Base-by-base conservation (phyloP, 2,797 vertebrate species). In the Aphelocoma californica region DNA sequence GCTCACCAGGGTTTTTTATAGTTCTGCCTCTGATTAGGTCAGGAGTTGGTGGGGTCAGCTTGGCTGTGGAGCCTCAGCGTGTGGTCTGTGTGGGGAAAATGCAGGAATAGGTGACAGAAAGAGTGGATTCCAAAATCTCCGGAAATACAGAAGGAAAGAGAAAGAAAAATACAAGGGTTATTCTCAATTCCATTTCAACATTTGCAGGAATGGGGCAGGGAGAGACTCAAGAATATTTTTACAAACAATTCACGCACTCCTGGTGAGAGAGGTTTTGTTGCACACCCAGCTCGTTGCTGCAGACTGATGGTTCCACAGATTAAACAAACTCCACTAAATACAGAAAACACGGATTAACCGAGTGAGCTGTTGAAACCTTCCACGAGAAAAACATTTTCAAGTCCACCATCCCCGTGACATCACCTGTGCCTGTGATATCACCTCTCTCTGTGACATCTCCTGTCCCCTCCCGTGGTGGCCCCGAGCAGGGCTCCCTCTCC, bases 31-130 rank as follows among this genome's bases (percentile, higher is more conserved):
- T 47, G 51, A 2, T 57, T 7, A 47, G 74, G 50, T 42, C 26
- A 24, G 34, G 65, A 34, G 29, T 57, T 38, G 19, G 25, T 5
- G 24, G n/a, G 60, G 54, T 34, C 28, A 14, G 66, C 19, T 26
- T 28, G 36, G 61, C 69, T 23, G 31, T 3, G 45, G 4, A 1
- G 3, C 65, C 26, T 44, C 53, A 9, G n/a, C 5, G 3, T 1
- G 3, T 1, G 3, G 36, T 34, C 53, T 5, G 4, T 2, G 38
- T 2, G 14, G n/a, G 51, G 60, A 29, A 32, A 64, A 10, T 1
- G 23, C 40, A 7, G 62, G 38, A 12, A 16, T 0, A 6, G 4
- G 23, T 4, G 25, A 21, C 3, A 19, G 17, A 13, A 24, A 20
- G 16, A 16, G 7, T 11, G 12, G 18, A 26, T 45, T 66, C 50